Evolutionary conservation across 2,888 invertebrate species (phyloP).

Genomic region (Netelia inedita): DNA sequence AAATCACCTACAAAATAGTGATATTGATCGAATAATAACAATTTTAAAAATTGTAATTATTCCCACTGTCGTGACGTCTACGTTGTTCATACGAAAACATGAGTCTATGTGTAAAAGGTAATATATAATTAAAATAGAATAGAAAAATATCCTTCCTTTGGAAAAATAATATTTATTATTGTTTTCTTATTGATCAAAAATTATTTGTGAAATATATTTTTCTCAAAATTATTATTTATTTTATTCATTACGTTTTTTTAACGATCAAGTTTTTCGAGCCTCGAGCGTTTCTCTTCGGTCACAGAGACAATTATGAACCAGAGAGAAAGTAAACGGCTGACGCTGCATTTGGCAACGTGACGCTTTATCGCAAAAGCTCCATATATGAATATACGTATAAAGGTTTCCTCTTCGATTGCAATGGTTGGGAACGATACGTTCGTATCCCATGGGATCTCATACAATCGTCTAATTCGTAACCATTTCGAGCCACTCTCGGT

Average conservation of each 20-base stretch:
- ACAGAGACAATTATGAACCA: not conserved
- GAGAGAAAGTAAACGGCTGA: not conserved
- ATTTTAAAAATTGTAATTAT: too few species aligned
- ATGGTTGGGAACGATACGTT: constrained; percentile 24
- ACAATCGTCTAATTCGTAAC: constrained; percentile 34
- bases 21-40: too few species aligned
- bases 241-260: not conserved
- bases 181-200: too few species aligned
- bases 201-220: too few species aligned
- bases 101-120: too few species aligned
- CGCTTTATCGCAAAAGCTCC: constrained; percentile 20
- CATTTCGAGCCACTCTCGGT: constrained; percentile 11
- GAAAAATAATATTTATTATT: too few species aligned
- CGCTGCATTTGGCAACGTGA: not conserved
- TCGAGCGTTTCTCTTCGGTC: not conserved
- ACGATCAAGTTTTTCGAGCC: constrained; percentile 8
- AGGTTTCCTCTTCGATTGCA: not conserved
- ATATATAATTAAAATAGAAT: too few species aligned
- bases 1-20: too few species aligned
- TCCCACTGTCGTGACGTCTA: too few species aligned
- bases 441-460: constrained; percentile 23
- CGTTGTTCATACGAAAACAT: too few species aligned
- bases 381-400: not conserved
- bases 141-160: too few species aligned
- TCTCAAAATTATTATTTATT: not conserved